phyloP scores from a whole-genome alignment of 2,888 invertebrate species.

The Cephus runcator region DNA sequence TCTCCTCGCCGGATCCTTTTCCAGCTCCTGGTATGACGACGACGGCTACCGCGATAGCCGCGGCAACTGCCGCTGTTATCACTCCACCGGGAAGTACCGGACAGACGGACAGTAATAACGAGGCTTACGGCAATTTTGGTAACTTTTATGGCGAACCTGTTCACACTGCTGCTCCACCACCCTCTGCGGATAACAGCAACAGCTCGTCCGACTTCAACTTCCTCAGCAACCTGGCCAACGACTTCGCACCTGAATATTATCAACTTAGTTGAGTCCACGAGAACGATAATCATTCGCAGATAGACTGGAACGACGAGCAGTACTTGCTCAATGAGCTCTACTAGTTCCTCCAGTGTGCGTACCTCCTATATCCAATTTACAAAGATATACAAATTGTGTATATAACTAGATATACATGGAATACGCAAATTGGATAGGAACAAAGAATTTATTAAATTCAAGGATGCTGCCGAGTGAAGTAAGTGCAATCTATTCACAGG shows the following conservation, averaged over 20 bases:
- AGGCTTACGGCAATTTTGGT: constrained; percentile 77
- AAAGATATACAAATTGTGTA: background rate
- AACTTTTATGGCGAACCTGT: constrained; percentile 72
- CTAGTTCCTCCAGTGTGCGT: constrained; percentile 32
- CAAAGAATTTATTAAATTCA: background rate
- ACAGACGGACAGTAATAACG: constrained; percentile 71
- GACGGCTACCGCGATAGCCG: constrained; percentile 64
- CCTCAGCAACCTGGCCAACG: constrained; percentile 90
- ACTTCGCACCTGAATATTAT: constrained; percentile 93
- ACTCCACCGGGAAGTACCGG: constrained; percentile 70
- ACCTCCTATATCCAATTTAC: no score
- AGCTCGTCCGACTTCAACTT: constrained; percentile 96
- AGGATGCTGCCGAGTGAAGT: constrained; percentile 18
- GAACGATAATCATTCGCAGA: constrained; percentile 47
- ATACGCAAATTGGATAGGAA: background rate
- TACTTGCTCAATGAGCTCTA: constrained; percentile 59
- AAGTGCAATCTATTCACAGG: constrained; percentile 42
- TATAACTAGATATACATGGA: background rate
- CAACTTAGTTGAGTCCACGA: constrained; percentile 72
- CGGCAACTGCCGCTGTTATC: constrained; percentile 69
- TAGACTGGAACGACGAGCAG: constrained; percentile 62
- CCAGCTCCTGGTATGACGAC: constrained; percentile 66
- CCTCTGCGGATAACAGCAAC: constrained; percentile 83
- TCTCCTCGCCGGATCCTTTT: constrained; percentile 66
- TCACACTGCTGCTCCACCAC: constrained; percentile 66